Percentiles rank a stretch among this genome's conserved stretches.
phyloP scores from a whole-genome alignment of 1,140 invertebrate species.

The Wasmannia auropunctata region DNA sequence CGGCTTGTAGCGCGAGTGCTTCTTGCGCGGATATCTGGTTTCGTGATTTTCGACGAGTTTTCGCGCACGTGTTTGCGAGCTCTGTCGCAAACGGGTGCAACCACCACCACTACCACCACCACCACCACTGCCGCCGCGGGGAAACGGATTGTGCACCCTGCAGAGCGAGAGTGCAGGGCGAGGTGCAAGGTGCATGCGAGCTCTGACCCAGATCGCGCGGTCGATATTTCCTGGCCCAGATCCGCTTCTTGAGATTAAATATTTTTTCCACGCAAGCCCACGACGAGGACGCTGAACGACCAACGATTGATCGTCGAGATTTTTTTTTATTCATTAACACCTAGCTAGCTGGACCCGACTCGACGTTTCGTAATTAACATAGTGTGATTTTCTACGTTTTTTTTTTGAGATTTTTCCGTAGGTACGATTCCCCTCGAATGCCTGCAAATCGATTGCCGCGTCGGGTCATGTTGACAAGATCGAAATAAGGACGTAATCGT shows the following conservation, averaged over 20 bases:
- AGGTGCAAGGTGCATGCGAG: slow-evolving; percentile 73
- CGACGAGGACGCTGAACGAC: slow-evolving; percentile 22
- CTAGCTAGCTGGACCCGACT: too few species aligned
- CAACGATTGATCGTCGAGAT: background rate
- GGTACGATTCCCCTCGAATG: background rate
- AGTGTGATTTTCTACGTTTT: background rate
- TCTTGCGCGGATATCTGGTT: background rate
- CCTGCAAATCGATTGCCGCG: background rate
- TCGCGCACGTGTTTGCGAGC: slow-evolving; percentile 44
- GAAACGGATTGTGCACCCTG: slow-evolving; percentile 47
- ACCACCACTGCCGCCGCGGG: too few species aligned
- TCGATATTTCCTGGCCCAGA: slow-evolving; percentile 83
- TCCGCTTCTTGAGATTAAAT: slow-evolving; percentile 79
- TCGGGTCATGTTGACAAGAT: background rate
- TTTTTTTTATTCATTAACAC: slow-evolving; percentile 11
- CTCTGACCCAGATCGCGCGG: slow-evolving; percentile 82
- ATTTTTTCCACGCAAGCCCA: slow-evolving; percentile 74
- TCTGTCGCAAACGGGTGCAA: slow-evolving; percentile 17
- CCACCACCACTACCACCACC: too few species aligned
- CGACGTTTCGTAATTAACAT: background rate
- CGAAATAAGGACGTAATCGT: background rate
- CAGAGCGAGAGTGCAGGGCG: slow-evolving; percentile 59
- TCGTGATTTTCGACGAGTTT: slow-evolving; percentile 44
- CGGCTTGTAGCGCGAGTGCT: background rate
- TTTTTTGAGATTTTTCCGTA: background rate